Base-by-base conservation (phyloP, 2,888 invertebrate genomes). In the Ophion obscuratus region DNA sequence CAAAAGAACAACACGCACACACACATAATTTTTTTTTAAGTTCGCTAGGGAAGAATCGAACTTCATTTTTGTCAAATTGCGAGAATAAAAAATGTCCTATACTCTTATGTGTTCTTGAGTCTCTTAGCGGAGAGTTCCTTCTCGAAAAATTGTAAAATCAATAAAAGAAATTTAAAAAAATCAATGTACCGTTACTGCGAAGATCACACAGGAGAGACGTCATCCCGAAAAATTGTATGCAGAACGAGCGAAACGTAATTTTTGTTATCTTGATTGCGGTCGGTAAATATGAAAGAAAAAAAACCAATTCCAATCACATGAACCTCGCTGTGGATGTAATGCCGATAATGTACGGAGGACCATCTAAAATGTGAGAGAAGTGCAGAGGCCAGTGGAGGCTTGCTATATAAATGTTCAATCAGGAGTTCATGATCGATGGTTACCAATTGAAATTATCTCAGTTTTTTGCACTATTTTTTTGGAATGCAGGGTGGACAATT, bases 11-110 rank as follows among this genome's bases (percentile, higher is more conserved):
- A 47, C 47, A 47, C 11, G 11, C 53, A 53, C 53, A 53, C 53
- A 53, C 14, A 14, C 14, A 53, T 5, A 5, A 36, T 6, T 53
- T 53, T 53, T 53, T 11, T 11, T 14, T 17, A 53, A 47, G 17
- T 53, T 53, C 11, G 3, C 53, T 4, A 14, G 53, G 14, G 11
- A 53, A 10, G 4, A 53, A 53, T 53, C 53, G 53, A 53, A 17
- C 53, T 53, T 53, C 17, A 1, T 53, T 53, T 53, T 53, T 53
- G 53, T 53, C 53, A 53, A 53, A 68, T 20, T 44, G 20, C 64
- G 66, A 53, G 27, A 47, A 81, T 31, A n/a, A 67, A 77, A 74
- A 27, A 53, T 61, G 24, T 61, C 20, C 24, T 61, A 24, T 24
- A 61, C 11, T 61, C 20, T 24, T 61, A 61, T 53, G 53, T 53